A percentile compares a stretch with the other conserved stretches of the same genome.
Evolutionary conservation across 2,113 vertebrate species (phyloP).

Genomic region (Pungitius pungitius): DNA sequence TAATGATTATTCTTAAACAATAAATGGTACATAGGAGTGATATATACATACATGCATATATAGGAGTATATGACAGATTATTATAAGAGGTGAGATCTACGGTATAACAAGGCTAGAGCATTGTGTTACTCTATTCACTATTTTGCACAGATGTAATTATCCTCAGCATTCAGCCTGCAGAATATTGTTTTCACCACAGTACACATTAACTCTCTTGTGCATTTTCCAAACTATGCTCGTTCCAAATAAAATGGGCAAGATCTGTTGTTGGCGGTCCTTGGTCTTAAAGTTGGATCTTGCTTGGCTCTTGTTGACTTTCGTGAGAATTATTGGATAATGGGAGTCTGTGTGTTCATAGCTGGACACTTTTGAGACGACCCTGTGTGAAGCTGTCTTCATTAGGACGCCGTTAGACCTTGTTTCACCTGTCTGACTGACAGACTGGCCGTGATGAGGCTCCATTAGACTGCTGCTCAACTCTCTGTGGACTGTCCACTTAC

Average conservation of each 20-base stretch:
- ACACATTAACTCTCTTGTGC: constrained; percentile 1
- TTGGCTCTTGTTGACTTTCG: constrained; percentile 61
- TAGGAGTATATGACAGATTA: neutral
- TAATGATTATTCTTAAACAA: neutral
- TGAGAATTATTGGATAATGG: constrained; percentile 57
- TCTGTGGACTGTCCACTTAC: constrained; percentile 72
- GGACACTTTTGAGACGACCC: constrained; percentile 60
- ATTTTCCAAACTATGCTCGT: constrained; percentile 17
- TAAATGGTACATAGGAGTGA: neutral
- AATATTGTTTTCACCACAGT: neutral
- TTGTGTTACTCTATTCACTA: neutral
- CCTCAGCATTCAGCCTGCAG: constrained; percentile 13
- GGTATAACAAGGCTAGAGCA: neutral
- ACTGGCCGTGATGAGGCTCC: constrained; percentile 70
- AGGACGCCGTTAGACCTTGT: constrained; percentile 69
- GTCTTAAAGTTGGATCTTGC: constrained; percentile 42
- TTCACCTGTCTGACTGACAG: constrained; percentile 77
- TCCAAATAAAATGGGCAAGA: constrained; percentile 29
- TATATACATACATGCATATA: too few species aligned
- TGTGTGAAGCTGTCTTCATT: constrained; percentile 75
- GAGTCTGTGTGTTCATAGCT: constrained; percentile 53
- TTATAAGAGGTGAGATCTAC: neutral
- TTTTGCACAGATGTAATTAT: constrained; percentile 26
- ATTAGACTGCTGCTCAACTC: constrained; percentile 69
- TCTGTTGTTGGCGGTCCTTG: constrained; percentile 21